phyloP scores from a whole-genome alignment of 2,797 vertebrate genomes.

The Choloepus didactylus region DNA sequence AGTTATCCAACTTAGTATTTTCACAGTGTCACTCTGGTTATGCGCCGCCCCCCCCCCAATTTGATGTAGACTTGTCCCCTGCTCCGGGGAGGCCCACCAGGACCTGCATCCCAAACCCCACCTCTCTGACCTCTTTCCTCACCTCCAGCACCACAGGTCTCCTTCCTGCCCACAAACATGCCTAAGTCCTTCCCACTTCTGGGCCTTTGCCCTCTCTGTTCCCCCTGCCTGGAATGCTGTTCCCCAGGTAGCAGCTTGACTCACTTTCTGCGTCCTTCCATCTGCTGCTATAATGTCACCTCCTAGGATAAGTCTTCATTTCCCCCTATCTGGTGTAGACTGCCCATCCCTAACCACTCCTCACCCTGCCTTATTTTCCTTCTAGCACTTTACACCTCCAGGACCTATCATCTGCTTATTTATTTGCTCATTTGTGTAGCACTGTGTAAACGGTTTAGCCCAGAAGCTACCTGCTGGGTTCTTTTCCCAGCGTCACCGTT shows the following conservation, averaged over 20 bases:
- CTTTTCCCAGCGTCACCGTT: background rate
- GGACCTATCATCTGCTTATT: no score
- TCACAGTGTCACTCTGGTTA: background rate
- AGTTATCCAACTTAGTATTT: background rate
- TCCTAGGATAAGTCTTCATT: background rate
- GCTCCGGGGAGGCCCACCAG: background rate
- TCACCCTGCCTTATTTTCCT: background rate
- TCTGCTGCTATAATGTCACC: background rate
- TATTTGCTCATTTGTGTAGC: background rate
- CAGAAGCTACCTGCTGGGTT: background rate
- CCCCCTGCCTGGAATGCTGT: background rate
- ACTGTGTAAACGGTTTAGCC: background rate
- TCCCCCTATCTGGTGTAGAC: background rate
- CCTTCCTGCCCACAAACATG: background rate
- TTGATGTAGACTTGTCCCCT: background rate
- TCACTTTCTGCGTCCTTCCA: background rate
- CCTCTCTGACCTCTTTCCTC: background rate
- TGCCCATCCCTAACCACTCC: fast-evolving
- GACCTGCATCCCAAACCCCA: background rate
- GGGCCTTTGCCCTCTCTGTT: background rate
- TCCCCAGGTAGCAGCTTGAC: background rate
- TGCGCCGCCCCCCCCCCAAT: fast-evolving
- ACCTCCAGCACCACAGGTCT: background rate
- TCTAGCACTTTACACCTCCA: fast-evolving
- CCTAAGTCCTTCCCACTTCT: background rate